A percentile compares a stretch with the other conserved stretches of the same genome.
Conservation (phyloP, 2,888 invertebrate species). For the Dynastes hyllus region DNA sequence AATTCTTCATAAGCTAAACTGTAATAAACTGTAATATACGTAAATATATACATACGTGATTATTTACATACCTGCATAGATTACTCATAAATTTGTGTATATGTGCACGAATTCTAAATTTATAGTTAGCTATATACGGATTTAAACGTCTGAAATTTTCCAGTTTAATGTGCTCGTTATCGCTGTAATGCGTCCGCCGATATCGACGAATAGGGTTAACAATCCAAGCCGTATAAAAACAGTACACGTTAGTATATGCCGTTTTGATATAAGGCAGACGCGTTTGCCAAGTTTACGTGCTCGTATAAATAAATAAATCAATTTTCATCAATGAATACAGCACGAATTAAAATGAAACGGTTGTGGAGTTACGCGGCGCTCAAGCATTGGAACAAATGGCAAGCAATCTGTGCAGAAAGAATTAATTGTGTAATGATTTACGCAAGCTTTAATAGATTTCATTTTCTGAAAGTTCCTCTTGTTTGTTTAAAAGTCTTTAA, state of each 20-base stretch:
- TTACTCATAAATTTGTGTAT: too few species aligned
- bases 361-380: slow-evolving; percentile 16
- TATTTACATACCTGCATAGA: too few species aligned
- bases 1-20: too few species aligned
- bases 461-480: slow-evolving; percentile 5
- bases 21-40: too few species aligned
- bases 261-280: slow-evolving; percentile 42
- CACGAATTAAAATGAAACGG: slow-evolving; percentile 31
- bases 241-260: neutral
- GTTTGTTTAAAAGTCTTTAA: slow-evolving; percentile 32
- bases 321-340: slow-evolving; percentile 48
- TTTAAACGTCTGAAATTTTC: neutral
- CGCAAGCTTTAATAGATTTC: slow-evolving; percentile 40
- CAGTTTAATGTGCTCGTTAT: neutral
- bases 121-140: too few species aligned
- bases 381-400: slow-evolving; percentile 36
- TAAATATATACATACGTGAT: neutral
- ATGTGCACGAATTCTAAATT: too few species aligned
- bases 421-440: slow-evolving; percentile 34
- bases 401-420: slow-evolving; percentile 35
- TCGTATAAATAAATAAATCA: slow-evolving; percentile 45
- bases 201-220: slow-evolving; percentile 16
- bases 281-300: slow-evolving; percentile 43
- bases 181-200: neutral
- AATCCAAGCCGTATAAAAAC: slow-evolving; percentile 16